Evolutionary conservation across 2,113 vertebrate species (phyloP), one percentile per base, ranked within the genome.

Genomic region (Scopus umbretta): DNA sequence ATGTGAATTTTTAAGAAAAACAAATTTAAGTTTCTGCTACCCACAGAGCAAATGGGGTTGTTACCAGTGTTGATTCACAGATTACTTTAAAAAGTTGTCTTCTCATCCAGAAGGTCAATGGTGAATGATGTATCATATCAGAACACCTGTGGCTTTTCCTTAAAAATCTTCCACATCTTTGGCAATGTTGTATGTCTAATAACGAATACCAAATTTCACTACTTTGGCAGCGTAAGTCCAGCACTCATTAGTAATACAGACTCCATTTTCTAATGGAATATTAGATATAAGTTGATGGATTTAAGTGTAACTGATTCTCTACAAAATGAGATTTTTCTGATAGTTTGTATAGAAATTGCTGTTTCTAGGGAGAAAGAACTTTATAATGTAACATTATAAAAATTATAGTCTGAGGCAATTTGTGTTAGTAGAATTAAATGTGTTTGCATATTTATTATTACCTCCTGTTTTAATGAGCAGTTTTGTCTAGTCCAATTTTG

Each of bases 51-150:
- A 61, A 30, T 34, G 20, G 23, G 26, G n/a, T 63, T 36, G 32
- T 53, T 93, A 71, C 43, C 22, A 38, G 34, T 32, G 84, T 58
- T 74, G 34, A 87, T 92, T 42, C 72, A 90, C 58, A 63, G 58
- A 42, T 71, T 74, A 34, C 65, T 90, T 86, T 38, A 45, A 62
- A 63, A 72, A 21, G 17, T 83, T 16, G 32, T 94, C 76, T 92
- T 96, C 66, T 96, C 86, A 89, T 97, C 96, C 97, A 95, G 96
- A 97, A 96, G 80, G 92, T 94, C 96, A 95, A 13, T 67, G 84
- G 76, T 94, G 49, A 92, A 89, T 66, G 65, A 81, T 9, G 10
- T 61, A 27, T 90, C 38, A 5, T 78, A 27, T 25, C 26, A 40
- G 40, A 58, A 71, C 0, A 7, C 23, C 19, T 55, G 6, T 71